Evolutionary conservation across 1,140 invertebrate genomes (phyloP).

Genomic region (Drosophila lacertosa): DNA sequence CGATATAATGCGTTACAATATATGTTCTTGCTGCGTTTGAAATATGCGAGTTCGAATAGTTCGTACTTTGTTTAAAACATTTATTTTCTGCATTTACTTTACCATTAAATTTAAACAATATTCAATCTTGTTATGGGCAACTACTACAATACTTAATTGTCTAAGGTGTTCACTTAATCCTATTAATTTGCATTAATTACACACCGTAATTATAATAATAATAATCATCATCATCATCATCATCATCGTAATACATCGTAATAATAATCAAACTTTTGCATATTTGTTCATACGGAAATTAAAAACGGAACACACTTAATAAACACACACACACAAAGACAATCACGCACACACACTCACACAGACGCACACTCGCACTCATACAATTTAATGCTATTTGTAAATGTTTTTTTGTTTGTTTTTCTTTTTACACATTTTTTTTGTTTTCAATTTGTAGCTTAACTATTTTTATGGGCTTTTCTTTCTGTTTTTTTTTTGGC

Average conservation of each 20-base stretch:
- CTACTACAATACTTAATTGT: slow-evolving; percentile 76
- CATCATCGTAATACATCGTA: slow-evolving; percentile 62
- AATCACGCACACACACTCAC: slow-evolving; percentile 21
- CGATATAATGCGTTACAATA: too few species aligned
- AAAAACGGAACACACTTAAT: slow-evolving; percentile 60
- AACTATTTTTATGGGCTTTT: slow-evolving; percentile 20
- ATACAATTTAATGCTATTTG: slow-evolving; percentile 66
- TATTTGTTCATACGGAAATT: slow-evolving; percentile 68
- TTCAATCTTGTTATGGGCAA: slow-evolving; percentile 71
- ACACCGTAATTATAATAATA: slow-evolving; percentile 69
- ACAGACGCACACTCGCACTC: slow-evolving; percentile 33
- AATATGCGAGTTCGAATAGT: not conserved
- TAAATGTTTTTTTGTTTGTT: slow-evolving; percentile 47
- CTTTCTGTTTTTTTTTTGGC: slow-evolving; percentile 32
- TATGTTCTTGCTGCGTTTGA: too few species aligned
- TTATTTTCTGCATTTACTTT: slow-evolving; percentile 76
- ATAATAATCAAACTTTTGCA: slow-evolving; percentile 70
- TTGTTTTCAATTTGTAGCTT: slow-evolving; percentile 41
- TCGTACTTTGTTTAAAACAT: slow-evolving; percentile 71
- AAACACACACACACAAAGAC: slow-evolving; percentile 30
- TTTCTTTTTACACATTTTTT: slow-evolving; percentile 48
- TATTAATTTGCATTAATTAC: slow-evolving; percentile 76
- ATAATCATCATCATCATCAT: slow-evolving; percentile 39
- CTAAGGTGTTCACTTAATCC: slow-evolving; percentile 62
- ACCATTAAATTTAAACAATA: slow-evolving; percentile 75